phyloP scores from a whole-genome alignment of 2,797 vertebrate genomes.

The Eleutherodactylus coqui region DNA sequence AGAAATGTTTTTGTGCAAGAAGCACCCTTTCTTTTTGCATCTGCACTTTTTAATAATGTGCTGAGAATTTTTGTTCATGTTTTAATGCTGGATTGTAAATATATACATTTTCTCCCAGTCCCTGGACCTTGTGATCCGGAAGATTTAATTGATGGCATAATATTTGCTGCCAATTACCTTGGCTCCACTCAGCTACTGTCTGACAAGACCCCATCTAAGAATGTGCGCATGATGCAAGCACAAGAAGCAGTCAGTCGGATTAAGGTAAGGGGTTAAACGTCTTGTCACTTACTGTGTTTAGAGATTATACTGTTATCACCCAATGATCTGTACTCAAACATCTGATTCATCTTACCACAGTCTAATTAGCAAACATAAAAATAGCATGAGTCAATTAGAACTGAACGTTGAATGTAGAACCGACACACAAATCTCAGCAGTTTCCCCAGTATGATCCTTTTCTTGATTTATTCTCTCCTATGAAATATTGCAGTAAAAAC shows the following conservation, averaged over 20 bases:
- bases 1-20: background rate
- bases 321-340: background rate
- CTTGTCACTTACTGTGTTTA: background rate
- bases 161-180: slow-evolving; percentile 97
- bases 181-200: slow-evolving; percentile 96
- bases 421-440: too few species aligned
- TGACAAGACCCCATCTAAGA: slow-evolving; percentile 97
- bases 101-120: slow-evolving; percentile 76
- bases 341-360: background rate
- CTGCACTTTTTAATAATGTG: background rate
- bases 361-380: background rate
- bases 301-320: background rate
- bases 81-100: background rate
- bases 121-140: slow-evolving; percentile 97
- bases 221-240: slow-evolving; percentile 97
- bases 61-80: background rate
- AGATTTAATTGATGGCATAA: slow-evolving; percentile 96
- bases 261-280: slow-evolving; percentile 82
- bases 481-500: background rate
- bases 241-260: slow-evolving; percentile 96
- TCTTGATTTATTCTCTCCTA: background rate
- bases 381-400: background rate
- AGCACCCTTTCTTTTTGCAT: background rate
- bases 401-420: background rate
- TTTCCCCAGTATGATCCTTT: background rate